Conservation (phyloP, 64 coral and sea anemone genomes). For the Pocillopora verrucosa region DNA sequence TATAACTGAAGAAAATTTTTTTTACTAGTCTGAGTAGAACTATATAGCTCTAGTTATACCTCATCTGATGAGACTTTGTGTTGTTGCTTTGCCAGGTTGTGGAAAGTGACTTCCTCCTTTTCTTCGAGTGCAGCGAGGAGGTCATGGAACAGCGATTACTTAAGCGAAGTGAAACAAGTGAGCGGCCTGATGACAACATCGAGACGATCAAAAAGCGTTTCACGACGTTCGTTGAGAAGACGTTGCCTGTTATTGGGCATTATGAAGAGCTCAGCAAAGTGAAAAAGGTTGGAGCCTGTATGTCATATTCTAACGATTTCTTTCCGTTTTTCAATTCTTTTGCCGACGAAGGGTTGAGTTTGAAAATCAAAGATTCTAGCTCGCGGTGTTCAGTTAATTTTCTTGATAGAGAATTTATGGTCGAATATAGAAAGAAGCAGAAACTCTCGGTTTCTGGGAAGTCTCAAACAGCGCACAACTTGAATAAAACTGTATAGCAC, state of each 20-base stretch:
- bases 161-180: constrained; percentile 86
- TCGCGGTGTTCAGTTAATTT: no score
- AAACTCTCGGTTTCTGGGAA: no score
- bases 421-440: no score
- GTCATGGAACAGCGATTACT: constrained; percentile 91
- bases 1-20: no score
- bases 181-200: constrained; percentile 85
- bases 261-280: constrained; percentile 74
- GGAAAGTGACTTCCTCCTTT: constrained; percentile 90
- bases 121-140: constrained; percentile 89
- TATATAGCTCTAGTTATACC: not conserved
- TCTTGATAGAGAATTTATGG: no score
- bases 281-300: constrained; percentile 47
- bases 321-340: no score
- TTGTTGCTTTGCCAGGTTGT: constrained; percentile 63
- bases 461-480: no score
- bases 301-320: no score
- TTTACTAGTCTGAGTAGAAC: not conserved
- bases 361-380: no score
- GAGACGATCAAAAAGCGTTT: constrained; percentile 98
- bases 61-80: not conserved
- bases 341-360: no score
- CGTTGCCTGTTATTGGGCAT: constrained; percentile 87
- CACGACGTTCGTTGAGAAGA: constrained; percentile 84
- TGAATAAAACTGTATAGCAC: no score